phyloP scores from a whole-genome alignment of 2,113 vertebrate species.

The Paradoxurus hermaphroditus region DNA sequence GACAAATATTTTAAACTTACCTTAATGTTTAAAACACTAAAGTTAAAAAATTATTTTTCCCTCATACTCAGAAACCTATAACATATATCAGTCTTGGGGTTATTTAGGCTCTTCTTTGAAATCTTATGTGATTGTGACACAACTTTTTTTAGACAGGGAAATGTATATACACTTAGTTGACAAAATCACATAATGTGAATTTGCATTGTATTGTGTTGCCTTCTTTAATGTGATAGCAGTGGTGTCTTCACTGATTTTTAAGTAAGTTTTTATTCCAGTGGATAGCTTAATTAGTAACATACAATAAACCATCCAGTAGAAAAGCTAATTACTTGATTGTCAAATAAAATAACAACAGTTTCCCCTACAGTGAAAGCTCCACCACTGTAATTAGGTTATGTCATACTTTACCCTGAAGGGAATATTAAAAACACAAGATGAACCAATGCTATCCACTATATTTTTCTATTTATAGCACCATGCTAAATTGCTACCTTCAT shows the following conservation, averaged over 20 bases:
- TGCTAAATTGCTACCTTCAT: constrained; percentile 78
- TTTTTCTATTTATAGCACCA: constrained; percentile 81
- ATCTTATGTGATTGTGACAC: neutral
- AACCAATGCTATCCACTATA: constrained; percentile 67
- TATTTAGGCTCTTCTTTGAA: neutral
- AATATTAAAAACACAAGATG: constrained; percentile 81
- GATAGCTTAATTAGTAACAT: constrained; percentile 80
- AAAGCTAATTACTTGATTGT: constrained; percentile 85
- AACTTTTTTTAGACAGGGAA: neutral
- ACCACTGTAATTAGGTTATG: constrained; percentile 83
- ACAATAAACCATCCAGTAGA: constrained; percentile 76
- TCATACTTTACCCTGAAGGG: constrained; percentile 79
- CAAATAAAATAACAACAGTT: constrained; percentile 83
- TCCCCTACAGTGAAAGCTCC: constrained; percentile 79
- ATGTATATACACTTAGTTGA: neutral
- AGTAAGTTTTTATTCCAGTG: constrained; percentile 68
- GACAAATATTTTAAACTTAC: neutral
- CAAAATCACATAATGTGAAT: neutral
- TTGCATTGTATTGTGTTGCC: neutral
- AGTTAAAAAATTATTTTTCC: neutral
- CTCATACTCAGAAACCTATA: neutral
- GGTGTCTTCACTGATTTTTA: constrained; percentile 71
- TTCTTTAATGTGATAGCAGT: constrained; percentile 11
- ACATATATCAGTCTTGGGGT: neutral
- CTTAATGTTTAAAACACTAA: neutral